A percentile compares a stretch with the other conserved stretches of the same genome.
phyloP scores from a whole-genome alignment of 2,113 vertebrate species.

The Ifrita kowaldi region DNA sequence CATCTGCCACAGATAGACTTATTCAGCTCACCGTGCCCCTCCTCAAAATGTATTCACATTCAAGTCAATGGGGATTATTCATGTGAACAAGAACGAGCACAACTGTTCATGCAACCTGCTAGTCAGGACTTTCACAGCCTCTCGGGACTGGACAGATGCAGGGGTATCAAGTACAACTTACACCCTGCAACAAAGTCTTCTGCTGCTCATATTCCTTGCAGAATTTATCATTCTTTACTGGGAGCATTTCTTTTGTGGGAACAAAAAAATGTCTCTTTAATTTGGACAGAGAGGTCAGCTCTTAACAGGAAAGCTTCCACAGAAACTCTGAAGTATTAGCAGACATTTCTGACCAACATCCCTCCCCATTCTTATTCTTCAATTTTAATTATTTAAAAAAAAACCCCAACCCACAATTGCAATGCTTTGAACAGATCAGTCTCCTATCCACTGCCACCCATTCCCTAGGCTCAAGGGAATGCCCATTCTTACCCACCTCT shows the following conservation, averaged over 20 bases:
- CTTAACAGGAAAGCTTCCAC: neutral
- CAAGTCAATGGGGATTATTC: neutral
- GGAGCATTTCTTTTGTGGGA: neutral
- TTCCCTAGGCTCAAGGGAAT: neutral
- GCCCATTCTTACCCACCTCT: neutral
- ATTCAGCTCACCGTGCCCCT: neutral
- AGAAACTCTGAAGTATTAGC: neutral
- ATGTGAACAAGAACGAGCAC: neutral
- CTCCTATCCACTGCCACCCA: accelerated
- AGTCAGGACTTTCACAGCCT: neutral
- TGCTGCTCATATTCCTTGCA: neutral
- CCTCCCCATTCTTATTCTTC: neutral
- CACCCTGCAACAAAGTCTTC: neutral
- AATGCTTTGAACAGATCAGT: neutral
- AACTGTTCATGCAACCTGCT: neutral
- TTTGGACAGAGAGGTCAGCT: neutral
- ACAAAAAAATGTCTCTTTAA: neutral
- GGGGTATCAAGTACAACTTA: neutral
- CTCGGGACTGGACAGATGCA: neutral
- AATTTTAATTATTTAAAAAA: neutral
- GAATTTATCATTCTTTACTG: neutral
- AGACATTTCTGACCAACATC: neutral
- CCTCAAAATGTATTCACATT: neutral
- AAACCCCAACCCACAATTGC: neutral
- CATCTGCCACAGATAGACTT: neutral